Evolutionary conservation across 2,113 vertebrate species (phyloP), one percentile per base, ranked within the genome.

Genomic region (Alligator sinensis): DNA sequence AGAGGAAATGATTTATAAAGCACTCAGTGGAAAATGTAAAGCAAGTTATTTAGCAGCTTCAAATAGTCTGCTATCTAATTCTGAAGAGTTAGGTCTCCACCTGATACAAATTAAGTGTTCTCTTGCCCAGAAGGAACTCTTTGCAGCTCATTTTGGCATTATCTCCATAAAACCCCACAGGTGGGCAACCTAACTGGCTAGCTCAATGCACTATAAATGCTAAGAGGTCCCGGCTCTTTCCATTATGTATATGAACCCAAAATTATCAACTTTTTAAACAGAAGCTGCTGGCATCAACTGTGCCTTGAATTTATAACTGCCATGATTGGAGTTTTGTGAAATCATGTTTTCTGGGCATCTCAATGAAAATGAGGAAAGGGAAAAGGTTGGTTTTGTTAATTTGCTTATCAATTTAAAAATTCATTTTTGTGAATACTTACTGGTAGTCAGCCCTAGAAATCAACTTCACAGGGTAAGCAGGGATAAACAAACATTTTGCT

Each of bases 261-360:
- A 86, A 86, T 77, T 62, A 88, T 84, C 82, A 92, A 25, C 78
- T 91, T 95, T 78, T 80, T 89, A 86, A 91, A 68, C 14, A 84
- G 77, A 4, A 64, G 2, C 22, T 80, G 16, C 60, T 91, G 47
- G 6, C 81, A 58, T 88, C 47, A 74, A 13, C 25, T 82, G 68
- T 94, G 80, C 88, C 59, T 91, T 25, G 68, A 92, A 95, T 94
- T 86, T 88, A 38, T 77, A 93, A 61, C 16, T 68, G 17, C 68
- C 25, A 34, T 47, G 8, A 22, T 75, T 61, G 10, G 77, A 82
- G 84, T 85, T 75, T 6, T 93, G 86, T 86, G 0, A 2, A 90
- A 62, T 80, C 68, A 84, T 86, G 18, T 77, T 96, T 77, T 95
- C 82, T 81, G 62, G n/a, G 88, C 91, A 77, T 64, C 86, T 57